Base-by-base conservation (phyloP, 2,888 invertebrate genomes). In the Clivina fossor region DNA sequence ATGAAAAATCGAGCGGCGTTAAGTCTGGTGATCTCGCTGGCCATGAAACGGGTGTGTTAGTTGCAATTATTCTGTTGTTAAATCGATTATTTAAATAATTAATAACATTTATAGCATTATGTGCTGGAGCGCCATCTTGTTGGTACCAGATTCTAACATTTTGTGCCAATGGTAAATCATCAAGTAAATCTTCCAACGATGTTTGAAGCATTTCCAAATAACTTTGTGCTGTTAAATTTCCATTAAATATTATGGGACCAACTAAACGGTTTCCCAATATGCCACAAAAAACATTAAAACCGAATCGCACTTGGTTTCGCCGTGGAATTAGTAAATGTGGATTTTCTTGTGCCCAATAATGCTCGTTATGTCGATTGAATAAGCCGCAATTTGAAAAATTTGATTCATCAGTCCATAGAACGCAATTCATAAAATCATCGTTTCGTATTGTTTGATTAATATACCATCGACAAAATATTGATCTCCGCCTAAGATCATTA, bases 31-130 rank as follows among this genome's bases (percentile, higher is more conserved):
- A n/a, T n/a, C n/a, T n/a, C n/a, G n/a, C n/a, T n/a, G n/a, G n/a
- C n/a, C n/a, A n/a, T n/a, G n/a, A n/a, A n/a, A n/a, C n/a, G n/a
- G n/a, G n/a, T n/a, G n/a, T n/a, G n/a, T n/a, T n/a, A n/a, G n/a
- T n/a, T n/a, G n/a, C n/a, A n/a, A n/a, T n/a, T n/a, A n/a, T n/a
- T n/a, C n/a, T n/a, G n/a, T n/a, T n/a, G n/a, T n/a, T n/a, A n/a
- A n/a, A n/a, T n/a, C n/a, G n/a, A n/a, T n/a, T n/a, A n/a, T n/a
- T n/a, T n/a, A n/a, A n/a, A n/a, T n/a, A n/a, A n/a, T n/a, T n/a
- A 77, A 61, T 74, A 72, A 43, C 47, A 41, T 18, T 43, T 22
- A 20, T 44, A 3, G 44, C 20, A 44, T 53, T 44, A 18, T 43
- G 51, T 9, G 40, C 19, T 9, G 20, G 35, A 30, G 18, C 28